Evolutionary conservation across 2,797 vertebrate species (phyloP).

Genomic region (Sebastes hubbsi): DNA sequence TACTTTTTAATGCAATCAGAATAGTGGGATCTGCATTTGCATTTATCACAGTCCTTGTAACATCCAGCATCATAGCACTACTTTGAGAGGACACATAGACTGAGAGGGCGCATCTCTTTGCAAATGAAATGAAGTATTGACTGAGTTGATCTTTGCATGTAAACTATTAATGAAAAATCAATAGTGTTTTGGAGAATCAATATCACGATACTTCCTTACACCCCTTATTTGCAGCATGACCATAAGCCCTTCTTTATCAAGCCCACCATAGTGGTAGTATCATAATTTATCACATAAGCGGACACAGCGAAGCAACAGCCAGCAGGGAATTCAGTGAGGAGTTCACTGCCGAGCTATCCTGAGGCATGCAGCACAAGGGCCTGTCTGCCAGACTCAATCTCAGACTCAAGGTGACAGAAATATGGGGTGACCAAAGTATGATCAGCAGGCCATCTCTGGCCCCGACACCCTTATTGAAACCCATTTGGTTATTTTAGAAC

Average conservation of each 20-base stretch:
- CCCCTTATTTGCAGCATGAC: not conserved
- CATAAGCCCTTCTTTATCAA: not conserved
- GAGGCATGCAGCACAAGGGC: not conserved
- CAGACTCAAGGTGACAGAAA: slow-evolving; percentile 2
- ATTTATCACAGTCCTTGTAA: not conserved
- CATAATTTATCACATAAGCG: slow-evolving; percentile 18
- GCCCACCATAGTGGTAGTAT: not conserved
- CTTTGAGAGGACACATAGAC: not conserved
- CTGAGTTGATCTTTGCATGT: not conserved
- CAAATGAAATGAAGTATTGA: not conserved
- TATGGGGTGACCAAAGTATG: not conserved
- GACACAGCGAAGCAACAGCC: not conserved
- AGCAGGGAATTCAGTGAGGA: not conserved
- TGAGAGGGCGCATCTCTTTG: not conserved
- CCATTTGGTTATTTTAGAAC: not conserved
- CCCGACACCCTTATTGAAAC: not conserved
- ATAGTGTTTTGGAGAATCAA: too few relatives aligned
- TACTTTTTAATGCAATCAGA: not conserved
- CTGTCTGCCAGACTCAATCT: slow-evolving; percentile 4
- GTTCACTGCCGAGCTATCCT: not conserved
- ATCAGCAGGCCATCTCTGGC: not conserved
- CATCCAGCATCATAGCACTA: not conserved
- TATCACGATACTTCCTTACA: too few relatives aligned
- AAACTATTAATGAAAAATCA: not conserved
- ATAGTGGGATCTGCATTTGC: not conserved